Base-by-base conservation (phyloP, 2,888 invertebrate genomes). In the Lepidocyrtinus sp. region DNA sequence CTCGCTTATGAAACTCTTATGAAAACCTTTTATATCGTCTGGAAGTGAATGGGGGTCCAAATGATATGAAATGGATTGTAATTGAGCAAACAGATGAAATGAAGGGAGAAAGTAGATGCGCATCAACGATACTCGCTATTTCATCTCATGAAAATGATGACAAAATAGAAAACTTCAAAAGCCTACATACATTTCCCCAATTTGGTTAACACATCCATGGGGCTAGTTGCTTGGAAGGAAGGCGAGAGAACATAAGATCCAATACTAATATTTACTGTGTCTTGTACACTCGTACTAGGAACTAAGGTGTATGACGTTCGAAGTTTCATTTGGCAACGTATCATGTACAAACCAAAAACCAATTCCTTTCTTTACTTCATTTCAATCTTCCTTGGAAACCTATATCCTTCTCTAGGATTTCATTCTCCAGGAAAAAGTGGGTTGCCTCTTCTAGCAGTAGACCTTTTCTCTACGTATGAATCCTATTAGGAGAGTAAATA, bases 1-100 rank as follows among this genome's bases (percentile, higher is more conserved):
- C 36, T 36, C 12, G 36, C n/a, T n/a, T n/a, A n/a, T n/a, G n/a
- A n/a, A n/a, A n/a, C n/a, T n/a, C n/a, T 36, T 36, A 36, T 36
- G 36, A 36, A 36, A 36, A 36, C 36, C 36, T 36, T 36, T 36
- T 36, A 36, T 5, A 36, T 36, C 36, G 5, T 5, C 36, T 36
- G 5, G 36, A 25, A 36, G 72, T 75, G 81, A 81, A 73, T 70
- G 45, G 69, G 17, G 36, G 55, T 36, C 55, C 63, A 70, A 75
- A 75, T 75, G 65, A 82, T 69, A 75, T 70, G 75, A 75, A 78
- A 82, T 82, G 82, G 78, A 63, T 79, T 82, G 82, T 82, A 82
- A 82, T 82, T 78, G 82, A 75, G 75, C 75, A 79, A 82, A 82
- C 50, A 78, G 68, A 68, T 25, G 59, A 68, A 24, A 62, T 25